Percentiles rank a stretch among this genome's conserved stretches.
These are phyloP conservation scores for Acridotheres tristis DNA, from an alignment of 2,797 vertebrate genomes.

Conservation along the genomic window DNA sequence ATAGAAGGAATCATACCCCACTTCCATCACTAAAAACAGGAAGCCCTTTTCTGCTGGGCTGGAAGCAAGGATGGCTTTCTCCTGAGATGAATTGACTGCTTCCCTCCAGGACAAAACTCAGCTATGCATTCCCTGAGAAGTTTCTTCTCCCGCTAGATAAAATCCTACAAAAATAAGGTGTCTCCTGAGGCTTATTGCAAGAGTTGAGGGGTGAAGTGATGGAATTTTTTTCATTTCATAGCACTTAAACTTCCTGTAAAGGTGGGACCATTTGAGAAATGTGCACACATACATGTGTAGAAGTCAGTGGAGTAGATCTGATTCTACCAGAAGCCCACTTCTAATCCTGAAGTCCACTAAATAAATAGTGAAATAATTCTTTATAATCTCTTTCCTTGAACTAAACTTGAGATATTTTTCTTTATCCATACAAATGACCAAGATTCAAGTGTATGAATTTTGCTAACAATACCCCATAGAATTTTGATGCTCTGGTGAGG, in stretches of 20 bases:
- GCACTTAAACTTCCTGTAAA: background rate
- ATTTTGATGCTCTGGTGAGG: background rate
- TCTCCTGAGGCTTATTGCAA: background rate
- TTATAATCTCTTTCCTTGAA: background rate
- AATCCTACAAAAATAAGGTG: background rate
- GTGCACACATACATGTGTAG: background rate
- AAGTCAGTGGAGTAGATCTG: background rate
- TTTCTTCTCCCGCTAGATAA: background rate
- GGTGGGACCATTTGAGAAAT: background rate
- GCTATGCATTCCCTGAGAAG: background rate
- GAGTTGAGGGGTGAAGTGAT: accelerated
- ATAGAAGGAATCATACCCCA: background rate
- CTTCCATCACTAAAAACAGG: background rate
- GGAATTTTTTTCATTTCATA: background rate
- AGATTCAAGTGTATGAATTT: background rate
- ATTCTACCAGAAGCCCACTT: background rate
- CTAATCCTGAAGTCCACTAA: background rate
- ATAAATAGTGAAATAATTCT: background rate
- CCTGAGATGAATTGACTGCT: background rate
- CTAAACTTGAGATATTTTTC: background rate
- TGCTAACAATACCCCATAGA: background rate
- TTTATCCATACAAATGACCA: background rate
- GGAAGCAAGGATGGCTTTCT: background rate
- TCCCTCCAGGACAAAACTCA: background rate
- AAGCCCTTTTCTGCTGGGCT: background rate